Evolutionary conservation across 2,888 invertebrate species (phyloP), one percentile per base, ranked within the genome.

Genomic region (Ypsolopha scabrella): DNA sequence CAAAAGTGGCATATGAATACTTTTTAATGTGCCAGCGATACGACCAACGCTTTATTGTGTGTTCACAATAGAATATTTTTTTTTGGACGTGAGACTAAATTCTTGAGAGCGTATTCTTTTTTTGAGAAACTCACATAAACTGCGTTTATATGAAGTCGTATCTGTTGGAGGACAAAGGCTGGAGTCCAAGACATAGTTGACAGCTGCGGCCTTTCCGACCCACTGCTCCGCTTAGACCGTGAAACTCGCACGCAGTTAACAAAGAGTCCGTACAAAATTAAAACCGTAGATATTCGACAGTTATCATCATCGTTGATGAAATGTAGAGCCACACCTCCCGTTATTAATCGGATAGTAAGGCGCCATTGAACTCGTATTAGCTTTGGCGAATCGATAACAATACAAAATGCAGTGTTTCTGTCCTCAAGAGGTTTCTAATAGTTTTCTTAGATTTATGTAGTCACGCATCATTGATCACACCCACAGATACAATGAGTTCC

Each of bases 1-100:
- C 71, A 80, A 80, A 70, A 73, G 75, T 76, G 81, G 81, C 81
- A 77, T 80, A 80, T 85, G 85, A 85, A 86, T 86, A 81, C 83
- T 85, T 83, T 86, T 86, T 86, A 85, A 86, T 85, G 82, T 69
- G 82, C 80, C 81, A 82, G 73, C 75, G 83, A 85, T 86, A 83
- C 83, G 82, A 77, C 85, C 81, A 80, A 72, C 73, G 69, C 67
- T 63, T 61, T 65, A 81, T 83, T 83, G 81, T 83, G 66, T 56
- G 59, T 54, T 7, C 33, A 14, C 81, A 83, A 83, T 75, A 70
- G 78, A 51, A 48, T 53, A 62, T 59, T 58, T 59, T 75, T n/a
- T 78, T 82, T 81, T 72, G 80, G 80, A 71, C 70, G 71, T 76
- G 75, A 67, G 75, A 77, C 66, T 69, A 64, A 68, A 73, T 63